phyloP scores from a whole-genome alignment of 1,140 invertebrate genomes.

The Pantala flavescens region DNA sequence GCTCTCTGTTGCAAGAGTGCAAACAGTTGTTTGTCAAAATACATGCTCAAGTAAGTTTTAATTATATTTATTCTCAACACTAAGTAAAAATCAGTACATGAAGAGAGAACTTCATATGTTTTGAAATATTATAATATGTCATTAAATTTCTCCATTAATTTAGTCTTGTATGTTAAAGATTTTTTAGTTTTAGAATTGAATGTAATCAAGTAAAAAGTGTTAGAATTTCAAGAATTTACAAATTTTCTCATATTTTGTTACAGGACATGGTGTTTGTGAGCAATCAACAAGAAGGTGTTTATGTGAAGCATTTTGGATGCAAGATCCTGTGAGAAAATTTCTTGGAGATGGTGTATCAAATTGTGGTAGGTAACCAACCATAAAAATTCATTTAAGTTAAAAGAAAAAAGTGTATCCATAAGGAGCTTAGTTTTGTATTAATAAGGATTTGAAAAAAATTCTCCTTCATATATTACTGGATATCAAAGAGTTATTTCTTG shows the following conservation, averaged over 20 bases:
- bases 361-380: slow-evolving; percentile 51
- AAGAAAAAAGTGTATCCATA: background rate
- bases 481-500: too few relatives aligned
- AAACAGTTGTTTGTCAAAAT: slow-evolving; percentile 81
- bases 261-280: slow-evolving; percentile 77
- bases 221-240: too few relatives aligned
- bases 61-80: too few relatives aligned
- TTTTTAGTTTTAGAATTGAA: too few relatives aligned
- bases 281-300: slow-evolving; percentile 70
- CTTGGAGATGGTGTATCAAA: slow-evolving; percentile 56
- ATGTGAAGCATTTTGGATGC: slow-evolving; percentile 95
- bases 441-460: background rate
- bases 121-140: too few relatives aligned
- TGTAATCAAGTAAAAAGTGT: too few relatives aligned
- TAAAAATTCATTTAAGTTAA: slow-evolving; percentile 3
- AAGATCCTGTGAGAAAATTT: slow-evolving; percentile 54
- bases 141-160: too few relatives aligned
- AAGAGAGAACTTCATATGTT: too few relatives aligned
- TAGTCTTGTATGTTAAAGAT: too few relatives aligned
- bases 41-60: slow-evolving; percentile 62
- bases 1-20: slow-evolving; percentile 59
- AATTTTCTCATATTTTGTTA: slow-evolving; percentile 16
- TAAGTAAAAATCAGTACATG: too few relatives aligned
- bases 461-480: background rate
- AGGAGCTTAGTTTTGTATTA: background rate